Evolutionary conservation across 1,140 invertebrate species (phyloP).

Genomic region (Zaprionus kolodkinae): DNA sequence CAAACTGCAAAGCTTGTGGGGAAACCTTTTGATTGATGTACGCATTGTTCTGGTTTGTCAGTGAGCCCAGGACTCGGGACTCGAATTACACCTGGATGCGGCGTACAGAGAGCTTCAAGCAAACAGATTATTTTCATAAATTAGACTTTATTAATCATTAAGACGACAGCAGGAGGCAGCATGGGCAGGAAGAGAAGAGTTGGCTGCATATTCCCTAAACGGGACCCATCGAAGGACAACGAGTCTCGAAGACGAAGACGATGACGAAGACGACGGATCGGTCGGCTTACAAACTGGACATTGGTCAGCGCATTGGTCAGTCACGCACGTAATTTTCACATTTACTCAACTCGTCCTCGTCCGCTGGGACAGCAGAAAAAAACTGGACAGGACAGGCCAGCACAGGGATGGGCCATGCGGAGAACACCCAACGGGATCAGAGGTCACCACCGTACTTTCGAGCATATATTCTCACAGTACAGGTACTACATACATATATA

Average conservation of each 20-base stretch:
- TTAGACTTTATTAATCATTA: constrained; percentile 83
- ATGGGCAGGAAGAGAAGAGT: constrained; percentile 30
- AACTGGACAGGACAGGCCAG: constrained; percentile 4
- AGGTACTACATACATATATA: constrained; percentile 12
- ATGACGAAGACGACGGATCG: constrained; percentile 17
- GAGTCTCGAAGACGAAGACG: constrained; percentile 47
- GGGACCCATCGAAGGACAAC: constrained; percentile 69
- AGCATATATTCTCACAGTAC: constrained; percentile 77
- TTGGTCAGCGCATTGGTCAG: constrained; percentile 79
- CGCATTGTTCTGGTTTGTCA: constrained; percentile 68
- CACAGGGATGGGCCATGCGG: constrained; percentile 25
- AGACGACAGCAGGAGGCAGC: constrained; percentile 59
- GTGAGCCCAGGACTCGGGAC: constrained; percentile 31
- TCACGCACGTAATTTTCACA: constrained; percentile 74
- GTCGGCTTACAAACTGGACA: constrained; percentile 70
- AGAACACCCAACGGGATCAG: constrained; percentile 73
- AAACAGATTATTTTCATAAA: constrained; percentile 83
- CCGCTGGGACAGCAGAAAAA: constrained; percentile 40
- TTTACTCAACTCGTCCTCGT: constrained; percentile 26
- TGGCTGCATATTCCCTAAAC: constrained; percentile 2
- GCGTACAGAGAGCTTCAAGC: constrained; percentile 34
- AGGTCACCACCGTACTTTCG: constrained; percentile 82
- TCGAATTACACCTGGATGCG: constrained; percentile 72
- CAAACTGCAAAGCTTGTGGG: constrained; percentile 52
- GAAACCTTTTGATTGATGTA: constrained; percentile 72